Percentiles rank a stretch among this genome's conserved stretches.
Evolutionary conservation across 2,113 vertebrate genomes (phyloP).

Genomic region (Gopherus evgoodei): DNA sequence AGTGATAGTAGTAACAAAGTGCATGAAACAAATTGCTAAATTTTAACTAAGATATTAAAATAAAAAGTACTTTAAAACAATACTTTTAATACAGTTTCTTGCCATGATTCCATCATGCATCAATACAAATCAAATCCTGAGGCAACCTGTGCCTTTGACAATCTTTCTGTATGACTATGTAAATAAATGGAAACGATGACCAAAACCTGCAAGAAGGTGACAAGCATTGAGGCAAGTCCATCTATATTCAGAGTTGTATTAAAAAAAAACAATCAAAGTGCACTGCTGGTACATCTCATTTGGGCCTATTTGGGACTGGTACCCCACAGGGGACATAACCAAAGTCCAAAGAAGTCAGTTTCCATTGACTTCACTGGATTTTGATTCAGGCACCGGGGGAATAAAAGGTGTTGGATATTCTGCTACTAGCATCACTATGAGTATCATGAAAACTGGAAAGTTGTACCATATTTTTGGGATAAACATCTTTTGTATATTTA

Average conservation of each 20-base stretch:
- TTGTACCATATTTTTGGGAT: constrained; percentile 56
- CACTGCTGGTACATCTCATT: constrained; percentile 68
- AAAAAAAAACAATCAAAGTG: constrained; percentile 79
- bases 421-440: constrained; percentile 20
- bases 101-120: constrained; percentile 85
- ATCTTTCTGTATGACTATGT: constrained; percentile 76
- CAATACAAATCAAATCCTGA: constrained; percentile 82
- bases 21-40: constrained; percentile 69
- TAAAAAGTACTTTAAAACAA: constrained; percentile 83
- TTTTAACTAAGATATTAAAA: constrained; percentile 68
- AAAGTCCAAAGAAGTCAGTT: background rate
- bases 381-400: constrained; percentile 20
- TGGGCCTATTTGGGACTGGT: constrained; percentile 5
- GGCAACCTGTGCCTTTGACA: constrained; percentile 91
- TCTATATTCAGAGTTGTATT: constrained; percentile 76
- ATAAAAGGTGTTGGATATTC: background rate
- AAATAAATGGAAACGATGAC: constrained; percentile 69
- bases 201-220: constrained; percentile 57
- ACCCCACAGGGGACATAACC: background rate
- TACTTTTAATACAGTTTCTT: constrained; percentile 81
- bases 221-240: constrained; percentile 71
- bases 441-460: constrained; percentile 1
- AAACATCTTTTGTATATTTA: constrained; percentile 76
- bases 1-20: constrained; percentile 70
- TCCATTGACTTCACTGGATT: constrained; percentile 3